These are phyloP conservation scores for Papilio protenor DNA, from an alignment of 2,888 invertebrate species.

Conservation along the genomic window DNA sequence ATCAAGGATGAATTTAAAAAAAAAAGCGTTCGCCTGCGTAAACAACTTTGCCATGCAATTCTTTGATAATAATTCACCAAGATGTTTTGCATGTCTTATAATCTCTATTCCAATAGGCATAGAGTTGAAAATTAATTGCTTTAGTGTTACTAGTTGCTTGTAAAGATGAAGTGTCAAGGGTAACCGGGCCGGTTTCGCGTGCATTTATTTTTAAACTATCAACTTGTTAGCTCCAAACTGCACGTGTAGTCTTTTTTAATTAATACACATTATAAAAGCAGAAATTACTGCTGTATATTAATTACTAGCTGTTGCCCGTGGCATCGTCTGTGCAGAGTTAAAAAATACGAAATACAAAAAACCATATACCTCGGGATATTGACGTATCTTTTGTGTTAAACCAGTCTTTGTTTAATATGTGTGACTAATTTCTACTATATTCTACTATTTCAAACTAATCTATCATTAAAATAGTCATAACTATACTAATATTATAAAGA, in stretches of 20 bases:
- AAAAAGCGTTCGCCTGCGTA: conserved; percentile 58
- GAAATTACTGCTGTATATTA: neutral
- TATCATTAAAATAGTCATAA: too few relatives aligned
- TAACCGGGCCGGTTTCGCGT: conserved; percentile 27
- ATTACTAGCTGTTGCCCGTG: too few relatives aligned
- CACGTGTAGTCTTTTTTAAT: conserved; percentile 22
- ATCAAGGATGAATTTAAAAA: conserved; percentile 65
- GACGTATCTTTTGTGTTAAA: too few relatives aligned
- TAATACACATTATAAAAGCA: conserved; percentile 7
- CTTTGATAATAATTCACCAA: conserved; percentile 33
- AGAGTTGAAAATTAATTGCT: conserved; percentile 28
- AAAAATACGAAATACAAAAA: too few relatives aligned
- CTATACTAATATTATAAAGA: too few relatives aligned
- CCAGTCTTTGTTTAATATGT: too few relatives aligned
- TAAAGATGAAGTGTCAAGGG: conserved; percentile 31
- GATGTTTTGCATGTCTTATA: neutral
- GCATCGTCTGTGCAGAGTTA: too few relatives aligned
- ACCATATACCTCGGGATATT: too few relatives aligned
- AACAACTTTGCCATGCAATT: conserved; percentile 59
- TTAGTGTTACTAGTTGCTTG: neutral
- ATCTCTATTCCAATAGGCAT: neutral
- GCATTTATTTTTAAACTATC: conserved; percentile 41
- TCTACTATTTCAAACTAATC: too few relatives aligned
- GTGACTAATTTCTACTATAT: too few relatives aligned
- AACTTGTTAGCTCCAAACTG: conserved; percentile 11